These are phyloP conservation scores for Nephrotoma appendiculata DNA, from an alignment of 2,888 invertebrate species.

Conservation along the genomic window DNA sequence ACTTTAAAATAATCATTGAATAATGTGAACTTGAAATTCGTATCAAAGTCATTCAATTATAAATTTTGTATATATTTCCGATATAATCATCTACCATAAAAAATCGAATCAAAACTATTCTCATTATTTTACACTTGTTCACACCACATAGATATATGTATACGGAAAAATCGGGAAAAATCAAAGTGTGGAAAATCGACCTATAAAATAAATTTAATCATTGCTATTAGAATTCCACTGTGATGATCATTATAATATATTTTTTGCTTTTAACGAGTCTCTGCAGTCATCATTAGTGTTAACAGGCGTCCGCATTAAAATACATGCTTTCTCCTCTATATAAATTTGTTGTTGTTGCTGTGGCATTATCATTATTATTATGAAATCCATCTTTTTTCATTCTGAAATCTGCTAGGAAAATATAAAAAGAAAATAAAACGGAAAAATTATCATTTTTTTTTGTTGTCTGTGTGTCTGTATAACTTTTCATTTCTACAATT, in stretches of 20 bases:
- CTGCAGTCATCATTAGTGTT: slow-evolving; percentile 3
- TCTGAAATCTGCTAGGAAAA: background rate
- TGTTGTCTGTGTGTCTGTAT: background rate
- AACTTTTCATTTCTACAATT: background rate
- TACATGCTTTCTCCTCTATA: background rate
- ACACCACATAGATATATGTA: background rate
- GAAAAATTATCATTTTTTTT: background rate
- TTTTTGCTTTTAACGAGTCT: background rate
- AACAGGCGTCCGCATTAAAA: slow-evolving; percentile 1
- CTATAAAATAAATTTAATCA: slow-evolving; percentile 1
- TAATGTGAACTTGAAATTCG: background rate
- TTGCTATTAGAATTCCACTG: slow-evolving; percentile 2
- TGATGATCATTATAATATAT: background rate
- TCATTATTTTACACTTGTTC: background rate
- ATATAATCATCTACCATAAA: background rate
- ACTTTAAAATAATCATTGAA: background rate
- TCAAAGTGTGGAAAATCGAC: background rate
- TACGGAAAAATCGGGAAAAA: background rate
- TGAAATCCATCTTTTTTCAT: background rate
- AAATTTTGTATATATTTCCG: background rate
- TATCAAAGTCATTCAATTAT: background rate
- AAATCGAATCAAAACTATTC: background rate
- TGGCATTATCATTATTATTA: background rate
- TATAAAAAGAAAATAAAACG: background rate
- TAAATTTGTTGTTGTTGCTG: background rate